These are phyloP conservation scores for Celastrina argiolus DNA, from an alignment of 2,888 invertebrate species.

Conservation along the genomic window DNA sequence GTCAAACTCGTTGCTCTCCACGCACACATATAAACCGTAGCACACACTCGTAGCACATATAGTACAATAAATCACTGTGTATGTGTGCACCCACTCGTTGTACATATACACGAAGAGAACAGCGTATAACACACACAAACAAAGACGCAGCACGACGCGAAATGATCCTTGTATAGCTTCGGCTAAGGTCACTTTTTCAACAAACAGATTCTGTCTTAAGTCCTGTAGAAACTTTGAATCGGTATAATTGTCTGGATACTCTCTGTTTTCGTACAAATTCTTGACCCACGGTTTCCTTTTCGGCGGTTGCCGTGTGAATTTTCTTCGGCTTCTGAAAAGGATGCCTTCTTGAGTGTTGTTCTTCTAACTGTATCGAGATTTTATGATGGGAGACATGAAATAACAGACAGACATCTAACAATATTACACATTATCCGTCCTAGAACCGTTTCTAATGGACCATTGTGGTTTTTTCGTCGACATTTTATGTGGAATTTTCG, in stretches of 20 bases:
- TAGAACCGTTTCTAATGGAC: not conserved
- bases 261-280: slow-evolving; percentile 91
- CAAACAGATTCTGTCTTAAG: slow-evolving; percentile 88
- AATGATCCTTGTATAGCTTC: slow-evolving; percentile 87
- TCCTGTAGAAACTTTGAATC: slow-evolving; percentile 91
- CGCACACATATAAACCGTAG: slow-evolving; percentile 78
- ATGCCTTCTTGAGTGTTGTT: slow-evolving; percentile 25
- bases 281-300: slow-evolving; percentile 85
- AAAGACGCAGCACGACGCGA: slow-evolving; percentile 87
- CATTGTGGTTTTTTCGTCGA: not conserved
- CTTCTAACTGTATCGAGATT: slow-evolving; percentile 5
- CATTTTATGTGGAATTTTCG: not conserved
- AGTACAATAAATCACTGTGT: slow-evolving; percentile 79
- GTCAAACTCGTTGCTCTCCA: slow-evolving; percentile 46
- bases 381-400: slow-evolving; percentile 3
- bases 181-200: slow-evolving; percentile 82
- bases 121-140: slow-evolving; percentile 85
- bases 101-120: slow-evolving; percentile 85
- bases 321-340: slow-evolving; percentile 64
- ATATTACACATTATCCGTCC: not conserved
- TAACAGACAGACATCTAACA: not conserved
- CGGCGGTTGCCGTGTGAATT: slow-evolving; percentile 42
- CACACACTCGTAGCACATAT: slow-evolving; percentile 77
- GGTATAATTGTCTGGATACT: slow-evolving; percentile 95
- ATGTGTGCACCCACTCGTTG: slow-evolving; percentile 81